Base-by-base conservation (phyloP, 2,888 invertebrate species). In the Papilio demoleus region DNA sequence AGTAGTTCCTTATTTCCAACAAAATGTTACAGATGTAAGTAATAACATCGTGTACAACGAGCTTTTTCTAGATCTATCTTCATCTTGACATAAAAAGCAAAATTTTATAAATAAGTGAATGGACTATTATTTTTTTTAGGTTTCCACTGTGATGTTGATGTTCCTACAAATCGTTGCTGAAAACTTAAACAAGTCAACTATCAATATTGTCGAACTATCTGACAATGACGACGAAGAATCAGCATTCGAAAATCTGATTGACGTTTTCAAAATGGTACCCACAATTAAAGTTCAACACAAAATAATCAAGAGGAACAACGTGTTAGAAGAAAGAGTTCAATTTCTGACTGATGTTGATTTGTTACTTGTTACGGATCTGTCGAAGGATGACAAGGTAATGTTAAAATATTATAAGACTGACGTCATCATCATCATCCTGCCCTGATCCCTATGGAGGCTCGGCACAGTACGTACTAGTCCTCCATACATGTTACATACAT, bases 91-190 rank as follows among this genome's bases (percentile, higher is more conserved):
- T n/a, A n/a, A n/a, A n/a, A n/a, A n/a, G n/a, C n/a, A n/a, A n/a
- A n/a, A n/a, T n/a, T n/a, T n/a, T n/a, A n/a, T n/a, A n/a, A n/a
- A n/a, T n/a, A n/a, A n/a, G n/a, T n/a, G n/a, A n/a, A n/a, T n/a
- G n/a, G n/a, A n/a, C n/a, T n/a, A n/a, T n/a, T n/a, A n/a, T n/a
- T n/a, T n/a, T n/a, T n/a, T n/a, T 45, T 73, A 83, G 82, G 65
- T 77, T 31, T 53, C 68, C 38, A 72, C 75, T 4, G 73, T 75
- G 1, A 17, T 80, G 2, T 71, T 75, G 63, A 62, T 76, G 0
- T 77, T 71, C 58, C 36, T 81, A 24, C 83, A 83, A 81, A 78
- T 80, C 12, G 75, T 81, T 9, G 73, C 76, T 38, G 81, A 83
- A 72, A 82, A 82, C 70, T 53, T 79, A 3, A 77, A 76, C 42